Conservation (phyloP, 2,797 vertebrate genomes). For the Garrulus glandarius region DNA sequence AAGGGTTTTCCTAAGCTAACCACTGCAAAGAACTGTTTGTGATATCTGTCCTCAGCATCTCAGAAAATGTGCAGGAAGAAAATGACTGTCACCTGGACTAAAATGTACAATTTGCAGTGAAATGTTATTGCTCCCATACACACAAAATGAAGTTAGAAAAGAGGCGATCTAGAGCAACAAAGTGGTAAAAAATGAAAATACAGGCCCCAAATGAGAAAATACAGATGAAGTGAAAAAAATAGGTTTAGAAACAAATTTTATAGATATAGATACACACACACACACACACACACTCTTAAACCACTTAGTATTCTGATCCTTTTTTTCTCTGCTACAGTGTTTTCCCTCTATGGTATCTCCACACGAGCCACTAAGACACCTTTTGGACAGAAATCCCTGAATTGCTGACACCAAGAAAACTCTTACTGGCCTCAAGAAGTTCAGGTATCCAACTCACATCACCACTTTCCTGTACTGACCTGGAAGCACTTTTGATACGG, state of each 20-base stretch:
- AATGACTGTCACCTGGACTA: neutral
- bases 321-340: neutral
- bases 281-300: neutral
- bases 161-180: neutral
- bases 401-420: neutral
- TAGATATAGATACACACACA: fast-evolving
- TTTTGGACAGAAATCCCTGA: neutral
- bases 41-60: conserved; percentile 1
- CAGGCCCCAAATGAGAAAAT: neutral
- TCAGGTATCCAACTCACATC: neutral
- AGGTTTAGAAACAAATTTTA: neutral
- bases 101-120: neutral
- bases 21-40: neutral
- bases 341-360: neutral
- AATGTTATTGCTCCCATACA: neutral
- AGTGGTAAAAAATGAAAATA: neutral
- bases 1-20: neutral
- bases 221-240: neutral
- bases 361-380: neutral
- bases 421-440: neutral
- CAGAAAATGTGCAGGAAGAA: neutral
- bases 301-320: neutral
- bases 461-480: neutral
- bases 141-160: neutral
- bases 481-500: neutral